phyloP scores from a whole-genome alignment of 2,797 vertebrate species.

The Epinephelus coioides region DNA sequence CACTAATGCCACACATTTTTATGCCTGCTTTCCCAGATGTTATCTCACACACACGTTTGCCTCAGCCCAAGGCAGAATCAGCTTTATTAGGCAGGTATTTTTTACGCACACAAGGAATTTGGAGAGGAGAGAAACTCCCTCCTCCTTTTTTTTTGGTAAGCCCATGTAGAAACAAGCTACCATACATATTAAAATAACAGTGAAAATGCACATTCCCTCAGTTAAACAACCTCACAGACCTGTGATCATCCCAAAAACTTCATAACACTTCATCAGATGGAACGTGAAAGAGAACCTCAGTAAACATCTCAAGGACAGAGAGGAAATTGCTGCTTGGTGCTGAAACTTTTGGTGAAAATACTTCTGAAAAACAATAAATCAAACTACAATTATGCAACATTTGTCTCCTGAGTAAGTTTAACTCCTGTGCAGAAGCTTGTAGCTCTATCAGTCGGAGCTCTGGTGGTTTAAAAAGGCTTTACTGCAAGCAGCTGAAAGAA shows the following conservation, averaged over 20 bases:
- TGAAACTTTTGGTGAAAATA: background rate
- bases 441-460: background rate
- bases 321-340: too few relatives aligned
- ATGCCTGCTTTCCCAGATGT: background rate
- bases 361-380: background rate
- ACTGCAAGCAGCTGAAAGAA: constrained; percentile 5
- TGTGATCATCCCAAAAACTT: background rate
- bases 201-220: background rate
- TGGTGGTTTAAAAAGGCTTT: constrained; percentile 1
- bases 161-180: too few relatives aligned
- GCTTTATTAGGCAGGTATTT: background rate
- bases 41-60: background rate
- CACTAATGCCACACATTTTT: background rate
- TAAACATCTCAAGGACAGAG: background rate
- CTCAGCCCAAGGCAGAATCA: background rate
- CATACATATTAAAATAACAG: background rate
- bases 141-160: background rate
- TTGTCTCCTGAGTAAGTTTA: background rate
- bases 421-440: background rate
- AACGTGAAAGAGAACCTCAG: background rate
- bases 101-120: background rate
- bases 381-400: background rate
- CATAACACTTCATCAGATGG: background rate
- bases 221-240: too few relatives aligned
- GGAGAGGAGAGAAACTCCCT: background rate